phyloP scores from a whole-genome alignment of 1,140 invertebrate species.

The Mamestra configurata region DNA sequence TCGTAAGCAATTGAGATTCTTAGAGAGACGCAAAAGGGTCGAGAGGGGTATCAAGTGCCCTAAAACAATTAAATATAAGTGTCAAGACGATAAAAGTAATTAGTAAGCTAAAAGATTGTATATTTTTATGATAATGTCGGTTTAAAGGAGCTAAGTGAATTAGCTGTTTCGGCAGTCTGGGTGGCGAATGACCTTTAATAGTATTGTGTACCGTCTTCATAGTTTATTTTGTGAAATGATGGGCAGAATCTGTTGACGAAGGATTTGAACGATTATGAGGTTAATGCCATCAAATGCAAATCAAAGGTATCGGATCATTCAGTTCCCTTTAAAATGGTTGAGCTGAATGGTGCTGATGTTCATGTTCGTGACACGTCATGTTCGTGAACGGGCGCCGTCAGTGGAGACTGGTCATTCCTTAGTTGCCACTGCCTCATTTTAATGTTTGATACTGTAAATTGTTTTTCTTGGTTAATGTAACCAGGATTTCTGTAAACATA shows the following conservation, averaged over 20 bases:
- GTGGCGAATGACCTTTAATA: not conserved
- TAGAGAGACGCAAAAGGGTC: constrained; percentile 12
- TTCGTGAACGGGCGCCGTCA: no score
- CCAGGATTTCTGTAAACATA: no score
- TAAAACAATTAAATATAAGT: constrained; percentile 47
- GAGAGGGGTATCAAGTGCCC: constrained; percentile 1
- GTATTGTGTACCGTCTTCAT: not conserved
- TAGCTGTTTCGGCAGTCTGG: not conserved
- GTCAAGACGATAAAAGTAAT: constrained; percentile 38
- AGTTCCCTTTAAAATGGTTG: no score
- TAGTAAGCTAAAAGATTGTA: constrained; percentile 18
- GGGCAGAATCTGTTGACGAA: not conserved
- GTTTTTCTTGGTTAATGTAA: no score
- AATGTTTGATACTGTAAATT: no score
- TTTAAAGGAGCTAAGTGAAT: not conserved
- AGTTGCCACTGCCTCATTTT: no score
- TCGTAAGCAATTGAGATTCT: constrained; percentile 19
- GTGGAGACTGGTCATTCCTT: no score
- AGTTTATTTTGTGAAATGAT: not conserved
- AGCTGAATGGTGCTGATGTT: no score
- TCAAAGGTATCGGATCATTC: no score
- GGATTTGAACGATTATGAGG: no score
- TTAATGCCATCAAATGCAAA: no score
- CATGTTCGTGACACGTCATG: no score
- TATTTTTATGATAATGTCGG: constrained; percentile 30